Percentiles rank a stretch among this genome's conserved stretches.
Evolutionary conservation across 2,113 vertebrate genomes (phyloP).

Genomic region (Lethenteron reissneri): DNA sequence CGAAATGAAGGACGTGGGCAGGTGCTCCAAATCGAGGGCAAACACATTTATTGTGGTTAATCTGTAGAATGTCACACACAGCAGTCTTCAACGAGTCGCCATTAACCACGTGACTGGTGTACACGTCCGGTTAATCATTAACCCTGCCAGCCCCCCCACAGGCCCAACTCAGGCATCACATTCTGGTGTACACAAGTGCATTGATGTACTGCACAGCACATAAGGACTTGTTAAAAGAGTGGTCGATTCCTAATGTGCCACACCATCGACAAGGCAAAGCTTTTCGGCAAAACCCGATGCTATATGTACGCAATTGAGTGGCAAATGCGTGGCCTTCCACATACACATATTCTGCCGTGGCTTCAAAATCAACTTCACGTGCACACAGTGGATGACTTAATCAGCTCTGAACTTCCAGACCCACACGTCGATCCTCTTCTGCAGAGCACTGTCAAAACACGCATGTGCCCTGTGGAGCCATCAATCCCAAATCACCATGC

Average conservation of each 20-base stretch:
- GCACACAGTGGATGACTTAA: background rate
- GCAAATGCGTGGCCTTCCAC: background rate
- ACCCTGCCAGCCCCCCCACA: too few species aligned
- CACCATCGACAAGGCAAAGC: background rate
- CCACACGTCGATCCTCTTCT: background rate
- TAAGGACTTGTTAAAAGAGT: too few species aligned
- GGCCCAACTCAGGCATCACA: too few species aligned
- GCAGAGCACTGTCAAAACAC: slow-evolving; percentile 3
- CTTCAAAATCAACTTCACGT: slow-evolving; percentile 2
- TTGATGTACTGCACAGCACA: too few species aligned
- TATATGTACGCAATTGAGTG: background rate
- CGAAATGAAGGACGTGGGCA: too few species aligned
- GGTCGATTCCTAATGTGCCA: background rate
- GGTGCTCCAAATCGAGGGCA: too few species aligned
- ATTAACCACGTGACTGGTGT: too few species aligned
- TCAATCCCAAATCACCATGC: slow-evolving; percentile 1
- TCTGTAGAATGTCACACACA: too few species aligned
- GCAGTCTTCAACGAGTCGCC: too few species aligned
- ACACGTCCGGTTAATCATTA: too few species aligned
- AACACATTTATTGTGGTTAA: too few species aligned
- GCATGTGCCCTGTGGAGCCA: slow-evolving; percentile 1
- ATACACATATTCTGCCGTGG: background rate
- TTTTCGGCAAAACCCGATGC: background rate
- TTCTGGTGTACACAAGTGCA: too few species aligned
- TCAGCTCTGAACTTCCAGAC: slow-evolving; percentile 2